These are phyloP conservation scores for Platorchestia sp. DNA, from an alignment of 1,140 invertebrate genomes.

Conservation along the genomic window DNA sequence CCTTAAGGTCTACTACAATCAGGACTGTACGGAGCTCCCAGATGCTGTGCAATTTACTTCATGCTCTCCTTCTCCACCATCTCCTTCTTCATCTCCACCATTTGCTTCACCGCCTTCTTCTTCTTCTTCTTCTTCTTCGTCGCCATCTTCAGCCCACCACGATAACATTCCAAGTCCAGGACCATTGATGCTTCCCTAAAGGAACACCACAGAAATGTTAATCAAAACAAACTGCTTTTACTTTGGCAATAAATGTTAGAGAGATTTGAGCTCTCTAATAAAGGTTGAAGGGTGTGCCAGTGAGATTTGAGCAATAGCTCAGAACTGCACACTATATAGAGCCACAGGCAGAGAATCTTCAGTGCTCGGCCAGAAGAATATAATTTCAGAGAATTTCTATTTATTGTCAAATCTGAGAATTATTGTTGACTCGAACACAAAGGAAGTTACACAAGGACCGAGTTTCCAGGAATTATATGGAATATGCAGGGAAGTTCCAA, in stretches of 20 bases:
- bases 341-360: background rate
- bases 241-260: background rate
- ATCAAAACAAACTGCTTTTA: background rate
- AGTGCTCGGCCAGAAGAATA: background rate
- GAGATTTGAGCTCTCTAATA: background rate
- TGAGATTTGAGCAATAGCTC: background rate
- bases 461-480: background rate
- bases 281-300: background rate
- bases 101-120: background rate
- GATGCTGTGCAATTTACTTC: background rate
- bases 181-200: constrained; percentile 4
- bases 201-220: background rate
- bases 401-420: background rate
- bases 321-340: background rate
- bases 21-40: background rate
- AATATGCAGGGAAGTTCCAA: background rate
- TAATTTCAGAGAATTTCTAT: background rate
- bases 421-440: background rate
- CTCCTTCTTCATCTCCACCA: background rate
- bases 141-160: background rate
- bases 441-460: too few relatives aligned
- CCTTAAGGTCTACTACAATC: too few relatives aligned
- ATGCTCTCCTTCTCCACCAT: background rate
- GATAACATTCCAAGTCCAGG: background rate
- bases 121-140: background rate